A percentile compares a stretch with the other conserved stretches of the same genome.
Evolutionary conservation across 1,140 invertebrate genomes (phyloP).

Genomic region (Bombus fervidus): DNA sequence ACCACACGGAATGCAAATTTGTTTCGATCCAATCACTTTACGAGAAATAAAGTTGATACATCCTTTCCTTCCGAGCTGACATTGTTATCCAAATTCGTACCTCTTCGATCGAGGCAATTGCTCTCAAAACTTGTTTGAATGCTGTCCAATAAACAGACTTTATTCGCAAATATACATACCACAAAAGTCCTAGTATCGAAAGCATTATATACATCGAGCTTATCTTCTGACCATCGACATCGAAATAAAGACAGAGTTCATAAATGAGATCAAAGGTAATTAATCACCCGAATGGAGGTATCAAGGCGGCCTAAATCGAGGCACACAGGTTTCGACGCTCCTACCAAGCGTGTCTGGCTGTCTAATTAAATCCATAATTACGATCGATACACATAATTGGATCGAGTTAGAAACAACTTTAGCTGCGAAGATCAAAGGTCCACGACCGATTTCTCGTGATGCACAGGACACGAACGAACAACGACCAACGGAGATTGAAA

Average conservation of each 20-base stretch:
- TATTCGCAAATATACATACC: not conserved
- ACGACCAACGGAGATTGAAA: not conserved
- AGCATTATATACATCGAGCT: not conserved
- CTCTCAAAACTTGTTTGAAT: not conserved
- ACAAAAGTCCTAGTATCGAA: not conserved
- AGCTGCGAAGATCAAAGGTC: conserved; percentile 50
- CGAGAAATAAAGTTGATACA: conserved; percentile 37
- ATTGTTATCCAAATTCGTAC: not conserved
- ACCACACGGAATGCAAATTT: conserved; percentile 55
- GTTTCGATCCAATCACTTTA: conserved; percentile 8
- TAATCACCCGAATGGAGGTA: conserved; percentile 39
- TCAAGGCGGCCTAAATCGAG: not conserved
- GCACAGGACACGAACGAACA: not conserved
- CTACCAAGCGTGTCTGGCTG: conserved; percentile 21
- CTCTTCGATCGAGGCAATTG: not conserved
- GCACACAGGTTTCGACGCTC: conserved; percentile 28
- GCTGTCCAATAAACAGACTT: too few species aligned
- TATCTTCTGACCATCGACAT: not conserved
- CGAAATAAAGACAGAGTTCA: not conserved
- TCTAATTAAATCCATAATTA: conserved; percentile 59
- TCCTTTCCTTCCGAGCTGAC: not conserved
- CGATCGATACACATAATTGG: conserved; percentile 49
- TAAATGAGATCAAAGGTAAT: conserved; percentile 31
- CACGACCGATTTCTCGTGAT: conserved; percentile 49
- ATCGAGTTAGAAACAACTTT: conserved; percentile 31